Evolutionary conservation across 2,113 vertebrate genomes (phyloP), one percentile per base, ranked within the genome.

Genomic region (Cebidichthys violaceus): DNA sequence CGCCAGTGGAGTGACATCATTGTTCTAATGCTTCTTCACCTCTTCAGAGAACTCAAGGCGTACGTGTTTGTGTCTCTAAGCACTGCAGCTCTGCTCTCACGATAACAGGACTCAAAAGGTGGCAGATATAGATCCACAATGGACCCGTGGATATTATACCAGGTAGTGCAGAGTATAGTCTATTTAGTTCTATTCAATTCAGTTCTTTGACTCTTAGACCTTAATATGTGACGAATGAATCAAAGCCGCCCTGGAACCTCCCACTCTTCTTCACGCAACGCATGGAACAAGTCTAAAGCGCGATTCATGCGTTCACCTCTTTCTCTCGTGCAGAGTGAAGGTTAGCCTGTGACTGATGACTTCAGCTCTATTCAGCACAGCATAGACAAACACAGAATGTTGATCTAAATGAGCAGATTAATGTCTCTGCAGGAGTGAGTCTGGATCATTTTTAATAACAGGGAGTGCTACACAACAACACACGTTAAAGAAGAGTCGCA

Each of bases 61-160:
- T 15, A 6, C n/a, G 15, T 31, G 18, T 7, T 10, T 41, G 24
- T 76, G 50, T 33, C 68, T 71, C 33, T 17, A 54, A 39, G 54
- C 15, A 35, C 20, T 54, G 52, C 59, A 18, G 47, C 62, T 52
- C 57, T 24, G n/a, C 22, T 35, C 35, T 55, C 22, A 43, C 62
- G 62, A 78, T 70, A 59, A 70, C 31, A 65, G 50, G 35, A 73
- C 54, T 70, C 24, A 57, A 5, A 62, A 54, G 17, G 15, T 33
- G 22, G 29, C 45, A 27, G 70, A 75, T 86, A 65, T 15, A 20
- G 64, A 57, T 47, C n/a, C 31, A 37, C 22, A 27, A 35, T 11
- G 9, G 20, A 64, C 4, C 11, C 72, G 7, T 37, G 15, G 20
- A 55, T 52, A 39, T n/a, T 17, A 50, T 10, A 18, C 27, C 41